Percentiles rank a stretch among this genome's conserved stretches.
These are phyloP conservation scores for Pao palembangensis DNA, from an alignment of 2,113 vertebrate species.

Conservation along the genomic window DNA sequence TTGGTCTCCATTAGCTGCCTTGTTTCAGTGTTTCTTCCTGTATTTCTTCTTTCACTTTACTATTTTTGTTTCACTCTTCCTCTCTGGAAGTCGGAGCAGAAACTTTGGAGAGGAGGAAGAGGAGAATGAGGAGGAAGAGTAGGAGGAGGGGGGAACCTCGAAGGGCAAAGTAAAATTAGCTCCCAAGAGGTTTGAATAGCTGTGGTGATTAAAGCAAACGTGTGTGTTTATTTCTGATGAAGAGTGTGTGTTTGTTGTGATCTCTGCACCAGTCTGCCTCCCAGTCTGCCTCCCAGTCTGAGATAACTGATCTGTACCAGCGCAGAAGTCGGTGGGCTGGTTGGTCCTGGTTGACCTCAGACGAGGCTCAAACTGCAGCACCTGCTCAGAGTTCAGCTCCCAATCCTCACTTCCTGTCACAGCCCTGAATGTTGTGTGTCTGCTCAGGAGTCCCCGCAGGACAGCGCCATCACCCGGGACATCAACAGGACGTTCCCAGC, in stretches of 20 bases:
- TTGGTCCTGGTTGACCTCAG: no score
- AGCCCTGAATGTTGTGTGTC: not conserved
- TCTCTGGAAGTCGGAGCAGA: conserved; percentile 50
- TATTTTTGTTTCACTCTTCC: conserved; percentile 75
- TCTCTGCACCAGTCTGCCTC: no score
- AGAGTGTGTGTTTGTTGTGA: no score
- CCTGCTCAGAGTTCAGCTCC: no score
- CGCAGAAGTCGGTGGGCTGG: no score
- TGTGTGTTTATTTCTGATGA: not conserved
- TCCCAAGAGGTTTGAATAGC: conserved; percentile 1
- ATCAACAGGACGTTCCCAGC: conserved; percentile 98
- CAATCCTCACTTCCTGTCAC: not conserved
- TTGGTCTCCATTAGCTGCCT: conserved; percentile 48
- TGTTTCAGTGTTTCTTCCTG: conserved; percentile 60
- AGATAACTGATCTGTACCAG: no score
- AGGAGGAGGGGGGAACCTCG: conserved; percentile 5
- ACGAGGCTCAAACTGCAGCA: no score
- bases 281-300: no score
- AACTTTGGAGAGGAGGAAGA: conserved; percentile 3
- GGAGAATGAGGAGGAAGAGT: conserved; percentile 10
- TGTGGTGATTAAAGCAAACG: not conserved
- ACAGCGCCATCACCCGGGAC: conserved; percentile 97
- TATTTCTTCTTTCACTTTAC: conserved; percentile 49
- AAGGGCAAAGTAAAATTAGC: conserved; percentile 25
- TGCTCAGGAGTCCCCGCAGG: conserved; percentile 92